Percentiles rank a stretch among this genome's conserved stretches.
Conservation (phyloP, 2,113 vertebrate species). For the Anhinga rufa region DNA sequence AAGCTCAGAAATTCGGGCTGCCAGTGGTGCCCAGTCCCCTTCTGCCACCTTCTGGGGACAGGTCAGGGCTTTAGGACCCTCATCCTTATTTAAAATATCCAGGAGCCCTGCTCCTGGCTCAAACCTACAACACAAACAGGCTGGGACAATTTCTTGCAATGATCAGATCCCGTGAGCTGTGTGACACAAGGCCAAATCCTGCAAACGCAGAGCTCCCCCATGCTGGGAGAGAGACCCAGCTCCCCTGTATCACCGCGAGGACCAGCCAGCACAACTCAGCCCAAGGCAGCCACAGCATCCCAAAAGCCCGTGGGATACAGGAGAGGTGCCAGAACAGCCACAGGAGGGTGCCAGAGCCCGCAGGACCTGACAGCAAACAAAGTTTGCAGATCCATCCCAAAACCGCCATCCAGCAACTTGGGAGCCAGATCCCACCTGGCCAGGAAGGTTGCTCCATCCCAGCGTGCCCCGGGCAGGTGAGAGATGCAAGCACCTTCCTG, state of each 20-base stretch:
- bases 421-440: not conserved
- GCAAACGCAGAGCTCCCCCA: not conserved
- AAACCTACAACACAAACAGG: not conserved
- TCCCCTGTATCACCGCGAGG: not conserved
- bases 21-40: not conserved
- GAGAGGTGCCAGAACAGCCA: constrained; percentile 5
- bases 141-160: not conserved
- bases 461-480: rapidly evolving
- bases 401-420: not conserved
- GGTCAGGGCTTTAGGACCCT: not conserved
- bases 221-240: not conserved
- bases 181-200: not conserved
- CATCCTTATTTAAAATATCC: rapidly evolving
- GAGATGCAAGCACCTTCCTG: not conserved
- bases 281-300: not conserved
- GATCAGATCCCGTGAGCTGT: not conserved
- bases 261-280: not conserved
- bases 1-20: not conserved
- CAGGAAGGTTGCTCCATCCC: not conserved
- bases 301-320: not conserved
- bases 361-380: not conserved
- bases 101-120: not conserved
- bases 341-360: constrained; percentile 57
- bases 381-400: not conserved
- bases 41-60: not conserved